Conservation (phyloP, 2,797 vertebrate species). For the Diceros bicornis region DNA sequence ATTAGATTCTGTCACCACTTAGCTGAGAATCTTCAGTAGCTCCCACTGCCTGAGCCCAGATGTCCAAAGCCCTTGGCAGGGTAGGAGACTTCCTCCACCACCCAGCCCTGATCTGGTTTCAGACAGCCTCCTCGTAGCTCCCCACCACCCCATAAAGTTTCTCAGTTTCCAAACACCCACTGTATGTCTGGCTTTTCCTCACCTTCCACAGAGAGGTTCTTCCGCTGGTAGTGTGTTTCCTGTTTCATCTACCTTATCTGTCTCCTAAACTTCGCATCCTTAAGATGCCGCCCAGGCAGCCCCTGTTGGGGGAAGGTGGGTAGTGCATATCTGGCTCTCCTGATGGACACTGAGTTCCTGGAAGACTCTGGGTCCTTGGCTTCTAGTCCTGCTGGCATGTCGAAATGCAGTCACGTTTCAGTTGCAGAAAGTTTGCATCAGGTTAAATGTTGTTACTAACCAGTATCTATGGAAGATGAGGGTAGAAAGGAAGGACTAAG, state of each 20-base stretch:
- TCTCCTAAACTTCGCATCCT: neutral
- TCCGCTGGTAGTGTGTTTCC: rapidly evolving
- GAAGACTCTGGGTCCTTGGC: neutral
- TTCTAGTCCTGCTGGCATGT: rapidly evolving
- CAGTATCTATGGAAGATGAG: neutral
- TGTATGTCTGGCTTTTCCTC: rapidly evolving
- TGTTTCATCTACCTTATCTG: rapidly evolving
- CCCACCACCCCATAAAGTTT: rapidly evolving
- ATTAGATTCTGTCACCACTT: neutral
- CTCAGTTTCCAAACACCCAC: rapidly evolving
- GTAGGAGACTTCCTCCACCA: rapidly evolving
- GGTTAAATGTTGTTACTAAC: neutral
- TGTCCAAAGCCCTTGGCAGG: neutral
- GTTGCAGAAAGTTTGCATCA: rapidly evolving
- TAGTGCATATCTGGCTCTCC: neutral
- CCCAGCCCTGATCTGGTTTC: too few relatives aligned
- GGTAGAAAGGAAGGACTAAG: constrained; percentile 49
- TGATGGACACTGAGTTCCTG: rapidly evolving
- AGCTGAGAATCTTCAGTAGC: rapidly evolving
- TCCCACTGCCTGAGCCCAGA: neutral
- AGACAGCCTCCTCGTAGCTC: too few relatives aligned
- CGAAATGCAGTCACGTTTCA: rapidly evolving
- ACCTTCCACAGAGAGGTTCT: rapidly evolving
- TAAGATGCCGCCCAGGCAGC: neutral
- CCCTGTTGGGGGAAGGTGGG: rapidly evolving